Evolutionary conservation across 2,888 invertebrate species (phyloP).

Genomic region (Clostera curtula): DNA sequence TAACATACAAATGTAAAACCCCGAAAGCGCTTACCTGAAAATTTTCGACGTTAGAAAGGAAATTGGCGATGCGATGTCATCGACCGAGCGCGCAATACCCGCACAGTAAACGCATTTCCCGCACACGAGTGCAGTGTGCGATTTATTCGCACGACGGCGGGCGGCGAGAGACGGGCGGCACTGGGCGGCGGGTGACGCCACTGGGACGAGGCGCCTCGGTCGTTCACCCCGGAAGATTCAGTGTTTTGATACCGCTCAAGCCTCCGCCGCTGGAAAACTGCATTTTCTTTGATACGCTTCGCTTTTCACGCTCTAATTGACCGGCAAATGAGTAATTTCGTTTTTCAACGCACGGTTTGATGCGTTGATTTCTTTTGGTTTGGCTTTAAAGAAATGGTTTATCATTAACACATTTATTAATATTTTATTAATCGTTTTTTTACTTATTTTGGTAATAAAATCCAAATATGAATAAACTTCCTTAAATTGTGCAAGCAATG

Average conservation of each 20-base stretch:
- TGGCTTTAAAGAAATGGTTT: not conserved
- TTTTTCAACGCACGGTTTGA: conserved; percentile 23
- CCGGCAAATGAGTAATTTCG: conserved; percentile 40
- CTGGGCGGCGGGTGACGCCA: conserved; percentile 46
- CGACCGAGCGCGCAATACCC: conserved; percentile 67
- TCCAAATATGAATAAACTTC: too few species aligned
- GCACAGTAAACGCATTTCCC: conserved; percentile 69
- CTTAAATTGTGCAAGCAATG: too few species aligned
- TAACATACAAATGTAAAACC: too few species aligned
- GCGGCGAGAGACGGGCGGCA: conserved; percentile 37
- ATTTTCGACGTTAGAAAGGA: too few species aligned
- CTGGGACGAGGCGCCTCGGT: conserved; percentile 48
- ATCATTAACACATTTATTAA: not conserved
- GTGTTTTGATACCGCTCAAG: conserved; percentile 72
- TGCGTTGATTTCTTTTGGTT: conserved; percentile 1
- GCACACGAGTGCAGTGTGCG: conserved; percentile 52
- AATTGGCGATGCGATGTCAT: conserved; percentile 58
- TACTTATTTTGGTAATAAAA: too few species aligned
- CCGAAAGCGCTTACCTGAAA: too few species aligned
- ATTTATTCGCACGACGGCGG: conserved; percentile 53
- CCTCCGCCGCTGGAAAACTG: conserved; percentile 67
- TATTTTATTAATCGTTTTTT: too few species aligned
- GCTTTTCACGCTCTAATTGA: conserved; percentile 71
- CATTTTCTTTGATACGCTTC: conserved; percentile 70
- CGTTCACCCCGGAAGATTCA: conserved; percentile 74